Conservation (phyloP, 2,113 vertebrate species). For the Hyaena hyaena region DNA sequence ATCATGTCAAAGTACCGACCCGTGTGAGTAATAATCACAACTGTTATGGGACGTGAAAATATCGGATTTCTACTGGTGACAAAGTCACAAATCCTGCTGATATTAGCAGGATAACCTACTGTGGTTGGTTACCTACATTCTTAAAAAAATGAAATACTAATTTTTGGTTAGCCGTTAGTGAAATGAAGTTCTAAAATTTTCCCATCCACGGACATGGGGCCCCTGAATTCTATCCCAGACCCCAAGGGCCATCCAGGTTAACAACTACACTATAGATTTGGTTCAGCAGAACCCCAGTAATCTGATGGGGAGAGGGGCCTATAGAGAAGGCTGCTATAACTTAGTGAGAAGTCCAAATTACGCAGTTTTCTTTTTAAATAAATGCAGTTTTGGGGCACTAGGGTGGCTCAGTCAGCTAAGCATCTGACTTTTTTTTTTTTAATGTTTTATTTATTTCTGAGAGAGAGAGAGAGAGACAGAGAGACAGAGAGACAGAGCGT, state of each 20-base stretch:
- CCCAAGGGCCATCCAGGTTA: background rate
- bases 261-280: too few species aligned
- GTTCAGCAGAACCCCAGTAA: background rate
- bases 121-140: background rate
- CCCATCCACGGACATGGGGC: background rate
- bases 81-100: background rate
- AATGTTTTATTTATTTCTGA: too few species aligned
- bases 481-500: too few species aligned
- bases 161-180: background rate
- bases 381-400: background rate
- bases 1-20: background rate
- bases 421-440: too few species aligned
- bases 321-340: too few species aligned
- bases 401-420: too few species aligned
- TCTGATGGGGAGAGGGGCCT: background rate
- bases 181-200: background rate
- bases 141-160: background rate
- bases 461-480: too few species aligned
- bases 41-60: background rate
- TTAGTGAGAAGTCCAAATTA: background rate
- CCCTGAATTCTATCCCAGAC: background rate
- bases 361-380: background rate
- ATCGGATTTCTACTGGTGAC: background rate
- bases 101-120: too few species aligned
- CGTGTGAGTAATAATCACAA: background rate